A percentile compares a stretch with the other conserved stretches of the same genome.
Conservation (phyloP, 1,140 invertebrate species). For the Piezodorus guildinii region DNA sequence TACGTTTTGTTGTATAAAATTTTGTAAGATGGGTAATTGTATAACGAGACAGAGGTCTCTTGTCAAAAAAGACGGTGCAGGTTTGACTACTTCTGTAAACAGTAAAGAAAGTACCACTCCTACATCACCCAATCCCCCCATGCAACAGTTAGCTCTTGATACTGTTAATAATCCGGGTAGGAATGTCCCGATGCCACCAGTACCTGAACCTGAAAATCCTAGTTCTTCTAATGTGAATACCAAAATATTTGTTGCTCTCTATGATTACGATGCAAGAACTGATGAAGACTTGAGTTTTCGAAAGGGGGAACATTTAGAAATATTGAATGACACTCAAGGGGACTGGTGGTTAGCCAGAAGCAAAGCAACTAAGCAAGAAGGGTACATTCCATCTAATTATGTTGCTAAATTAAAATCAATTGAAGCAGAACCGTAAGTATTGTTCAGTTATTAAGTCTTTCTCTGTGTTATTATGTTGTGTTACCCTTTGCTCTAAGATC, state of each 20-base stretch:
- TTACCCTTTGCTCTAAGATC: not conserved
- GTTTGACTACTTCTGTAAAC: conserved; percentile 20
- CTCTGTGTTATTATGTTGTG: not conserved
- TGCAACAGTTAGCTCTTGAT: conserved; percentile 26
- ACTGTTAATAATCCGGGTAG: conserved; percentile 25
- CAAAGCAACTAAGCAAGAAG: conserved; percentile 86
- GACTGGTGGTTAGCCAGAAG: conserved; percentile 99
- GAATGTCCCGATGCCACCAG: conserved; percentile 30
- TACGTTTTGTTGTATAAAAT: too few species aligned
- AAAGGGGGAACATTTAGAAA: conserved; percentile 96
- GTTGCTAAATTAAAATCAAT: conserved; percentile 97
- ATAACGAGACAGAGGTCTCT: conserved; percentile 30
- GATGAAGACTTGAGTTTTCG: conserved; percentile 97
- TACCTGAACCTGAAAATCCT: conserved; percentile 29
- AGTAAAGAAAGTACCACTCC: conserved; percentile 27
- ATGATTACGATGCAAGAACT: conserved; percentile 97
- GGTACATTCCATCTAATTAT: conserved; percentile 99
- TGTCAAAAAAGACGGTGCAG: conserved; percentile 28
- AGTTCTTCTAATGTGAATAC: conserved; percentile 31
- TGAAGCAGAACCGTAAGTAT: conserved; percentile 96
- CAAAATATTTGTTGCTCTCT: conserved; percentile 91
- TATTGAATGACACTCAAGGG: conserved; percentile 94
- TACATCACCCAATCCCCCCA: conserved; percentile 25
- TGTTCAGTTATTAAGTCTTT: conserved; percentile 28
- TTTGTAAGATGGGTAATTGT: conserved; percentile 30